Conservation (phyloP, 30 jellyfish, hydroid and myxozoan genomes). For the Phacellophora camtschatica region DNA sequence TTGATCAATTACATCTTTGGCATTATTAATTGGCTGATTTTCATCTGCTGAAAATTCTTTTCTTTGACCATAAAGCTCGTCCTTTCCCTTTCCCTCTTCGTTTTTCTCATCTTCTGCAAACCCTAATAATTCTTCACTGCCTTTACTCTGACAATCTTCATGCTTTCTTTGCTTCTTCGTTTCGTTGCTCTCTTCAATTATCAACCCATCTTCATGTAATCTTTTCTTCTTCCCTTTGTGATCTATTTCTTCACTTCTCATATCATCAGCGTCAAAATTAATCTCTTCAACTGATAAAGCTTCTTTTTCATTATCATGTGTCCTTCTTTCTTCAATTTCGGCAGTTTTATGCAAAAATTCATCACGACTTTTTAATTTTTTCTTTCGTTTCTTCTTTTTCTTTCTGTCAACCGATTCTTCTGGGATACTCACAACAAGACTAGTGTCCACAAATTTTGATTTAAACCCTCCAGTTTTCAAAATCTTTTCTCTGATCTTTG, state of each 20-base stretch:
- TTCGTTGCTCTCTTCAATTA: background rate
- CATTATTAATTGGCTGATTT: too few species aligned
- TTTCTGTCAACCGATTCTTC: background rate
- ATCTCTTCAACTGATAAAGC: background rate
- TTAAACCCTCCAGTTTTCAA: constrained; percentile 35
- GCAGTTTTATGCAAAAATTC: background rate
- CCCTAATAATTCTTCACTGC: too few species aligned
- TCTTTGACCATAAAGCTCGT: too few species aligned
- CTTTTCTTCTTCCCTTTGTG: background rate
- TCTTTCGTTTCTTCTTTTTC: background rate
- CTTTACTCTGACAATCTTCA: too few species aligned
- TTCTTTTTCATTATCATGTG: background rate
- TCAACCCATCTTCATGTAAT: background rate
- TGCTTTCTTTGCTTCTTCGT: too few species aligned
- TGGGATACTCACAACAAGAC: background rate
- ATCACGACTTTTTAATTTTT: background rate
- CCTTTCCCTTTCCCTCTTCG: too few species aligned
- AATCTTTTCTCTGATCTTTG: background rate
- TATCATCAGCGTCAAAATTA: background rate
- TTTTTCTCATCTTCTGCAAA: too few species aligned
- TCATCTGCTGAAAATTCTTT: too few species aligned
- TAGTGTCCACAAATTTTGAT: background rate
- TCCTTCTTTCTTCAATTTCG: background rate
- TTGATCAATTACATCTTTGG: too few species aligned
- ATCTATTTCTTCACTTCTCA: background rate